A percentile compares a stretch with the other conserved stretches of the same genome.
These are phyloP conservation scores for Cephus rjabovi DNA, from an alignment of 2,888 invertebrate species.

Conservation along the genomic window DNA sequence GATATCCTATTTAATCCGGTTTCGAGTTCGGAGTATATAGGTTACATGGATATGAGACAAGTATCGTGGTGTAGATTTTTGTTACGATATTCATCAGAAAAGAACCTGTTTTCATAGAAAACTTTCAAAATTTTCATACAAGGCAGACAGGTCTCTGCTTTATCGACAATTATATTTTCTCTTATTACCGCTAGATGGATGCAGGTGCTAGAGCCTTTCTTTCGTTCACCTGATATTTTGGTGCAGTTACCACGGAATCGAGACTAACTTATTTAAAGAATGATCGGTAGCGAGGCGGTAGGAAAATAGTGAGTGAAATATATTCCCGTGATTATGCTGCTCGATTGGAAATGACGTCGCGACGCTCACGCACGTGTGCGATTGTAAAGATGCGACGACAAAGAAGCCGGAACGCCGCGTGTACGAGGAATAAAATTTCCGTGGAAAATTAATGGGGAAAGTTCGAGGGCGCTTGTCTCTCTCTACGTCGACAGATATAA, in stretches of 20 bases:
- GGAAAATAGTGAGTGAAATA: not conserved
- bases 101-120: not conserved
- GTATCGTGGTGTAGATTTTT: not conserved
- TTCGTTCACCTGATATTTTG: not conserved
- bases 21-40: not conserved
- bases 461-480: slow-evolving; percentile 27
- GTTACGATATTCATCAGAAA: not conserved
- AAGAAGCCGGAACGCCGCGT: slow-evolving; percentile 2
- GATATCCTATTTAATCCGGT: not conserved
- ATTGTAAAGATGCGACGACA: not conserved
- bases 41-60: not conserved
- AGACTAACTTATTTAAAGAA: not conserved
- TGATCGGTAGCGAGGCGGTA: not conserved
- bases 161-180: not conserved
- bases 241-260: not conserved
- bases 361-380: not conserved
- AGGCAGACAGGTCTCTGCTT: not conserved
- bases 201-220: not conserved
- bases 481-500: not conserved
- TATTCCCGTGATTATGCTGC: not conserved
- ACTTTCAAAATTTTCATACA: not conserved
- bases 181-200: not conserved
- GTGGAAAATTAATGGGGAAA: slow-evolving; percentile 46
- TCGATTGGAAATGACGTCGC: not conserved
- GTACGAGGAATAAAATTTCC: slow-evolving; percentile 39